Conservation (phyloP, 2,797 vertebrate species). For the Sebastes nivosus region DNA sequence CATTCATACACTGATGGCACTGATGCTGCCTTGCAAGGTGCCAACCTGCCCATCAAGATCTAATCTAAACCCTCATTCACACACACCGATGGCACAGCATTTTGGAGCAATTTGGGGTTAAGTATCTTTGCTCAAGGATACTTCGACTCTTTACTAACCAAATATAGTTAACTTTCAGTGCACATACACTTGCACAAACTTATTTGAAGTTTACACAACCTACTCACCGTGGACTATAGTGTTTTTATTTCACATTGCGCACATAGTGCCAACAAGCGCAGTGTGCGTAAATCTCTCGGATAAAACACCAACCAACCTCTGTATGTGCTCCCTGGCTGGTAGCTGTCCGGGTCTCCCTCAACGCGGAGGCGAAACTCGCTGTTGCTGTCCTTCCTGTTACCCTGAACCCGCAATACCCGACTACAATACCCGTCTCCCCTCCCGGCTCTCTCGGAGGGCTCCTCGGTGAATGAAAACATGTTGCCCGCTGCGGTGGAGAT, state of each 20-base stretch:
- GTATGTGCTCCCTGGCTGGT: conserved; percentile 96
- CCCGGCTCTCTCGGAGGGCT: conserved; percentile 88
- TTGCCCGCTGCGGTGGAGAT: conserved; percentile 80
- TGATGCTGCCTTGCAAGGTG: no score
- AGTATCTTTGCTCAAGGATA: no score
- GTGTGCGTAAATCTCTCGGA: conserved; percentile 14
- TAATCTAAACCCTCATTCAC: background rate
- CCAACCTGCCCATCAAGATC: background rate
- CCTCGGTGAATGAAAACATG: conserved; percentile 88
- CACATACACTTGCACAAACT: conserved; percentile 19
- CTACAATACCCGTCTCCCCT: conserved; percentile 95
- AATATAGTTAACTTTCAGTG: background rate
- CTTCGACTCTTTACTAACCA: background rate
- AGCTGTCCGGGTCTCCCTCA: conserved; percentile 95
- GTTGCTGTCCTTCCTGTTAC: conserved; percentile 88
- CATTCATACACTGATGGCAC: no score
- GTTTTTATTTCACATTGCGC: background rate
- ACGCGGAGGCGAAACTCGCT: conserved; percentile 95
- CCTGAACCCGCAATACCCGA: conserved; percentile 91
- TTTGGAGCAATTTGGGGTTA: no score
- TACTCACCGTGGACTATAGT: background rate
- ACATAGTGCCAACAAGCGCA: conserved; percentile 4
- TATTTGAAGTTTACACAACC: conserved; percentile 25
- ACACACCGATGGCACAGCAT: no score
- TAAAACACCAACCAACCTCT: conserved; percentile 84